phyloP scores from a whole-genome alignment of 2,113 vertebrate species.

The Neodon shergylaensis region DNA sequence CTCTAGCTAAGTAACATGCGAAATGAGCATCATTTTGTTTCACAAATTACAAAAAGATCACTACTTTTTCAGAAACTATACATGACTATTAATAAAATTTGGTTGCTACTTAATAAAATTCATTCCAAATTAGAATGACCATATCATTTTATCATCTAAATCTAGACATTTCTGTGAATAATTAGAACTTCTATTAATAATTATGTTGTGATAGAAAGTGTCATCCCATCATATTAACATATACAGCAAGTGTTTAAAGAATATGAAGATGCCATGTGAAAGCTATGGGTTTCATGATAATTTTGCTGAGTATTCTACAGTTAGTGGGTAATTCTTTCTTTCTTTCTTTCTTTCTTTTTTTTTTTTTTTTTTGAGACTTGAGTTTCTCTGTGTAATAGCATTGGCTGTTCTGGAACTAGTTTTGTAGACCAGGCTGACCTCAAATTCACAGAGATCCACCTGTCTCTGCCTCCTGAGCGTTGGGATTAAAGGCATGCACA shows the following conservation, averaged over 20 bases:
- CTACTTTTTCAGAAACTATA: conserved; percentile 5
- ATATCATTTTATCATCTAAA: neutral
- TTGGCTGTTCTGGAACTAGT: neutral
- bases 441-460: neutral
- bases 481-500: neutral
- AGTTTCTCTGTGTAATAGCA: neutral
- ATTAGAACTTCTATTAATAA: neutral
- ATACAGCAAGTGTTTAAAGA: neutral
- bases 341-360: too few relatives aligned
- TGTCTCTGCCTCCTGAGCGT: neutral
- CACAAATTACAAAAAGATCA: neutral
- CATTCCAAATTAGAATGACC: neutral
- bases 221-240: neutral
- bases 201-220: neutral
- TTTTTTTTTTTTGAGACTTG: neutral
- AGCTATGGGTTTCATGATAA: neutral
- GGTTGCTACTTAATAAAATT: neutral
- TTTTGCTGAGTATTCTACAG: neutral
- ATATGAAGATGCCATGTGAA: neutral
- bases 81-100: neutral
- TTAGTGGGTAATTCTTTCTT: neutral
- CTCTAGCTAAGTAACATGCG: neutral
- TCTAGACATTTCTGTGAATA: neutral
- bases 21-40: neutral
- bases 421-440: neutral